Base-by-base conservation (phyloP, 2,888 invertebrate genomes). In the Timema cristinae region DNA sequence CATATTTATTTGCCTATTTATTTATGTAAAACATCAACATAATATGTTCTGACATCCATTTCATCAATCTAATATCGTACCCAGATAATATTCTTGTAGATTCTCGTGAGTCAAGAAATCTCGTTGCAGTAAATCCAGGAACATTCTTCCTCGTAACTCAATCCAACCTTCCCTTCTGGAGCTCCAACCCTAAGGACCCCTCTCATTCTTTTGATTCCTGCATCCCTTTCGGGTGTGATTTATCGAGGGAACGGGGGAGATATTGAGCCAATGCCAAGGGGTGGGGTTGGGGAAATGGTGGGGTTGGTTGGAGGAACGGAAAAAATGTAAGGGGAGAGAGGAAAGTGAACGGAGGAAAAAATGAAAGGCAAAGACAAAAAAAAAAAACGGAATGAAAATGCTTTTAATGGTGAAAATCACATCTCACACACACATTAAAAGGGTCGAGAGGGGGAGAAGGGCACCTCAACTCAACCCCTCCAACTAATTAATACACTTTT, bases 401-500 rank as follows among this genome's bases (percentile, higher is more conserved):
- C 70, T 72, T 73, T 72, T 73, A 71, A 73, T 73, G 73, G 73
- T 70, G 73, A 72, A 73, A 73, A 73, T 73, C 73, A 73, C 73
- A 70, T 73, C 73, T 68, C 71, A 71, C 59, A 32, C 32, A 69
- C 70, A 73, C 73, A 73, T 73, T 73, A 73, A 50, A 68, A 67
- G 71, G 63, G 10, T 13, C 0, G 59, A 4, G 59, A 32, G 59
- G 59, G 59, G 59, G n/a, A 66, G 70, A 72, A 52, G 71, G 50
- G 70, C 68, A 63, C 63, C 68, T 68, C 48, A 66, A 70, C 67
- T 68, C 73, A 59, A 50, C 72, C 69, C 61, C 73, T 59, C 67
- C 56, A 68, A 79, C 80, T 82, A 82, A 83, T 83, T 83, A 83
- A 82, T 82, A 82, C 81, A 79, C 82, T 81, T 81, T 82, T 82